Base-by-base conservation (phyloP, 2,113 vertebrate species). In the Cyanoderma ruficeps region DNA sequence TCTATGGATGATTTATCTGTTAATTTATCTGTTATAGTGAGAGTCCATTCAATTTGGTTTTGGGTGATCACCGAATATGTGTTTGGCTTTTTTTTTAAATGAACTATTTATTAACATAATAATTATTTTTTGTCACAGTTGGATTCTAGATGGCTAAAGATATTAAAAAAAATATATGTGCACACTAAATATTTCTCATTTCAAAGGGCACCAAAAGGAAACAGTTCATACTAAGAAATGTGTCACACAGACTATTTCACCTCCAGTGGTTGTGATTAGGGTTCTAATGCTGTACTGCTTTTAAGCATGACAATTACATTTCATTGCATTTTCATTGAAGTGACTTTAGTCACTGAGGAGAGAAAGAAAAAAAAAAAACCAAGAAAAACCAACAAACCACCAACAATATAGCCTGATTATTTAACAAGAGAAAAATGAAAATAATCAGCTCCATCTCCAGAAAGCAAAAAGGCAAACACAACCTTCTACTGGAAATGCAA, bases 281-380 rank as follows among this genome's bases (percentile, higher is more conserved):
- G 92, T 91, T 96, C 82, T 97, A 96, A 97, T 90, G 78, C 88
- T 90, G 74, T 92, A 87, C 96, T 96, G 92, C 93, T 96, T 97
- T 96, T 97, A 97, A 96, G 95, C 23, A 3, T 98, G 93, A 94
- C 93, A 96, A 97, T 98, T 97, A 88, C 86, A 97, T 98, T 98
- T 97, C 75, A 41, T 41, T 61, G 37, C 37, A 41, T 61, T 61
- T 97, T 92, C 89, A 93, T 97, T 95, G 86, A 82, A 96, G 84
- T 64, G 56, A 52, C 71, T 96, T 97, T 90, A 96, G 93, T 69
- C 60, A 81, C 92, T 67, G 80, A 95, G 84, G 82, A 95, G 76
- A 94, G 28, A 89, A 97, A 55, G 2, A 14, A 1, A 11, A 35
- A 53, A 4, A 2, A 59, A 24, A 15, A 59, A 5, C 33, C 7